Evolutionary conservation across 2,113 vertebrate genomes (phyloP).

Genomic region (Uria aalge): DNA sequence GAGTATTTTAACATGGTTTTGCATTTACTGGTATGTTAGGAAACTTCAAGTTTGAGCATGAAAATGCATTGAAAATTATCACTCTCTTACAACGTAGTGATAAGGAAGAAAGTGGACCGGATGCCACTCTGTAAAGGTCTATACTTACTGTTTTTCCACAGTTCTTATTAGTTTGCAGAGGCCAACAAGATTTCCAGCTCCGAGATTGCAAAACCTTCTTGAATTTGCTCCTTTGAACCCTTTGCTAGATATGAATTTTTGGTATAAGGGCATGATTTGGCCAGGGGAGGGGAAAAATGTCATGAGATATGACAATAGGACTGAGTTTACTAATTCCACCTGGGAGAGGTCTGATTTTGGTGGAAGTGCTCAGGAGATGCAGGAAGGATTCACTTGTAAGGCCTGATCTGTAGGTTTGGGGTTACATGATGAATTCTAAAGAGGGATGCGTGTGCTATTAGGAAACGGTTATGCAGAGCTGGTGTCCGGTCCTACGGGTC

Average conservation of each 20-base stretch:
- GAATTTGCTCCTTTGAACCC: not conserved
- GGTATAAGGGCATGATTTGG: not conserved
- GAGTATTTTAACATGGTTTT: not conserved
- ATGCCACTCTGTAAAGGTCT: not conserved
- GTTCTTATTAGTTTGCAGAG: not conserved
- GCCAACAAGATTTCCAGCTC: not conserved
- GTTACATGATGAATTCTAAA: not conserved
- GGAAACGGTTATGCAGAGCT: not conserved
- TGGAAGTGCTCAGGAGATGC: not conserved
- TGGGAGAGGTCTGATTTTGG: not conserved
- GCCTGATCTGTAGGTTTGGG: accelerated
- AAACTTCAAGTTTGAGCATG: not conserved
- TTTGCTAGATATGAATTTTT: not conserved
- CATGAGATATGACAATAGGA: not conserved
- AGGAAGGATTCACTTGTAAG: not conserved
- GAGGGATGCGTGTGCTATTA: not conserved
- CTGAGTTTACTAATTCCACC: not conserved
- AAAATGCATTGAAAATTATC: not conserved
- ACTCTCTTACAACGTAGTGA: not conserved
- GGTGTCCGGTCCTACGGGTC: accelerated
- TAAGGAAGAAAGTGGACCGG: not conserved
- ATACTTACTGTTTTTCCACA: not conserved
- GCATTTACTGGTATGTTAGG: not conserved
- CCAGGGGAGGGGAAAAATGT: too few relatives aligned
- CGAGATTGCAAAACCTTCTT: not conserved